phyloP scores from a whole-genome alignment of 2,797 vertebrate genomes.

The Salmo trutta region DNA sequence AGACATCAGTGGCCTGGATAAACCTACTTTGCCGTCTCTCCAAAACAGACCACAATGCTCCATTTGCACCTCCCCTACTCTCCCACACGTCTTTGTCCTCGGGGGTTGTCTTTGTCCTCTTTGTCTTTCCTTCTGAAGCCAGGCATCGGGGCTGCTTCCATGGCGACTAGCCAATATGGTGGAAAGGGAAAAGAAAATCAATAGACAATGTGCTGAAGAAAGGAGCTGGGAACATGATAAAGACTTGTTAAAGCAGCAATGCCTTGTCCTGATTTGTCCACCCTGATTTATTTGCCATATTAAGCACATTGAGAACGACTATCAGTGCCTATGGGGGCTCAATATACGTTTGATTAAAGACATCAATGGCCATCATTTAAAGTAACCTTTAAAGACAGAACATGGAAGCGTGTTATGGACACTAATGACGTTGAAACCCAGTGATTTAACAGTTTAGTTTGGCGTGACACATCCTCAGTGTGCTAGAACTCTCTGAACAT shows the following conservation, averaged over 20 bases:
- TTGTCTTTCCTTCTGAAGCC: conserved; percentile 3
- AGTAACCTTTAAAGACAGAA: conserved; percentile 2
- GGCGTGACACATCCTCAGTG: neutral
- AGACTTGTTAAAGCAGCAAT: conserved; percentile 15
- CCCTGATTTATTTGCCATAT: conserved; percentile 11
- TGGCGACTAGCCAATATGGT: conserved; percentile 49
- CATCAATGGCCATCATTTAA: neutral
- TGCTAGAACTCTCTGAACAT: neutral
- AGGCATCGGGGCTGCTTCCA: conserved; percentile 38
- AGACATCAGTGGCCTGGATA: neutral
- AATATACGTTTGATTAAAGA: neutral
- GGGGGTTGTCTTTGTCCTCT: conserved; percentile 18
- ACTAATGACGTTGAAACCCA: conserved; percentile 3
- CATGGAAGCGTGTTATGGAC: neutral
- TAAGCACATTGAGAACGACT: neutral
- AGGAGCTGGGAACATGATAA: conserved; percentile 15
- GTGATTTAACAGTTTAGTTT: neutral
- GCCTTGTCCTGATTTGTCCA: conserved; percentile 14
- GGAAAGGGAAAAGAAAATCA: conserved; percentile 36
- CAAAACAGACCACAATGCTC: conserved; percentile 10
- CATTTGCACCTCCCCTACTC: conserved; percentile 39
- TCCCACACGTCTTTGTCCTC: conserved; percentile 22
- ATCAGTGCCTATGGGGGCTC: neutral
- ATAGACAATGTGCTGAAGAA: conserved; percentile 33
- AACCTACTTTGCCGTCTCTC: neutral